phyloP scores from a whole-genome alignment of 1,140 invertebrate species.

The Laupala kohalensis region DNA sequence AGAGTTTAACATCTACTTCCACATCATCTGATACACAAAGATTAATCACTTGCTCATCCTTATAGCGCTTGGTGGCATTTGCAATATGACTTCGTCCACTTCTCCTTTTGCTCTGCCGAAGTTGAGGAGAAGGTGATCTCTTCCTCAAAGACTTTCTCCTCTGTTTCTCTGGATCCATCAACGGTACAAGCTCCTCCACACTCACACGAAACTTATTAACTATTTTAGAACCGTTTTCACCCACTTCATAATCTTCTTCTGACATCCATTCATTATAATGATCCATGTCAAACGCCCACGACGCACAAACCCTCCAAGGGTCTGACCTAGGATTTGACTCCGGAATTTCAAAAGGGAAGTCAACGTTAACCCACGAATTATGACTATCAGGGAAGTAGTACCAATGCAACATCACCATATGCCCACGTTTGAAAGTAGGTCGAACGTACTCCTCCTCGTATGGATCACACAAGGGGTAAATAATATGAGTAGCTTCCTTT shows the following conservation, averaged over 20 bases:
- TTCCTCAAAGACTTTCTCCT: slow-evolving; percentile 69
- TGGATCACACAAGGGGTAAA: slow-evolving; percentile 71
- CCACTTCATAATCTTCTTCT: slow-evolving; percentile 95
- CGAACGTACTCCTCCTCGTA: slow-evolving; percentile 84
- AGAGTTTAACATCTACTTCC: slow-evolving; percentile 67
- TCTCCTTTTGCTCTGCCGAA: slow-evolving; percentile 69
- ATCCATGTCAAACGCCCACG: slow-evolving; percentile 84
- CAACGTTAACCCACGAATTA: slow-evolving; percentile 74
- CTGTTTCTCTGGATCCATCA: slow-evolving; percentile 33
- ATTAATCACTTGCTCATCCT: slow-evolving; percentile 43
- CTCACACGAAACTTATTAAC: slow-evolving; percentile 54
- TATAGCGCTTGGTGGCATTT: slow-evolving; percentile 22
- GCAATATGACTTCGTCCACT: slow-evolving; percentile 47
- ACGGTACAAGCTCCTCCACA: slow-evolving; percentile 64
- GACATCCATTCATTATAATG: slow-evolving; percentile 98
- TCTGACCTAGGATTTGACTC: slow-evolving; percentile 31
- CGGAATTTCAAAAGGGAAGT: slow-evolving; percentile 36
- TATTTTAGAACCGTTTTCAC: slow-evolving; percentile 70
- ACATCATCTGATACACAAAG: slow-evolving; percentile 70
- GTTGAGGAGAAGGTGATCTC: slow-evolving; percentile 75
- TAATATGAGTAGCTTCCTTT: slow-evolving; percentile 81
- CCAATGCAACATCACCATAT: slow-evolving; percentile 79
- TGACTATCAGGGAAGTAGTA: slow-evolving; percentile 86
- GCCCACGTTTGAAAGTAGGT: slow-evolving; percentile 70
- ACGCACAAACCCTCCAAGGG: slow-evolving; percentile 47